Percentiles rank a stretch among this genome's conserved stretches.
phyloP scores from a whole-genome alignment of 1,140 invertebrate genomes.

The Tachypleus tridentatus region DNA sequence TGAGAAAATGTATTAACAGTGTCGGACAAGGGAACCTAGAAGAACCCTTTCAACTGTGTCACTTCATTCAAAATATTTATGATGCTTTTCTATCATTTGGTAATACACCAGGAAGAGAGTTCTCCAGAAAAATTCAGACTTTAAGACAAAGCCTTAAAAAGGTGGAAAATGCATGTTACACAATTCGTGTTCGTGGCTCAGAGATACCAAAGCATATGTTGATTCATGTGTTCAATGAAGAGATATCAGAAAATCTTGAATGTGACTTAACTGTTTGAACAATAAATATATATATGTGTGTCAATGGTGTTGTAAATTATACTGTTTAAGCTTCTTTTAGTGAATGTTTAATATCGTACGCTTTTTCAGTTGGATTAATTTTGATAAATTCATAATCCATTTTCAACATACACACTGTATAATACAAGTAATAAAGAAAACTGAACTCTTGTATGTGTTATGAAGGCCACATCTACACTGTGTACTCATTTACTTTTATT shows the following conservation, averaged over 20 bases:
- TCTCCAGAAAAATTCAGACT: slow-evolving; percentile 54
- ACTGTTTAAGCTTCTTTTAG: too few relatives aligned
- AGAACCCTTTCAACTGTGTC: slow-evolving; percentile 56
- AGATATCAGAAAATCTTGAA: background rate
- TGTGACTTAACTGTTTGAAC: too few relatives aligned
- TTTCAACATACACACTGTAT: too few relatives aligned
- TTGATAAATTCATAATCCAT: too few relatives aligned
- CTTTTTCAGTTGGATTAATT: too few relatives aligned
- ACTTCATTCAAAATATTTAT: slow-evolving; percentile 56
- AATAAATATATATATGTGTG: too few relatives aligned
- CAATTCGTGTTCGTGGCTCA: slow-evolving; percentile 61
- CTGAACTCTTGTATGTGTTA: too few relatives aligned
- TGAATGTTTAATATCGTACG: too few relatives aligned
- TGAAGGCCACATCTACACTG: too few relatives aligned
- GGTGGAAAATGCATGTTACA: slow-evolving; percentile 75
- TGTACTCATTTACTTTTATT: too few relatives aligned
- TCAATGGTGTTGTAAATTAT: too few relatives aligned
- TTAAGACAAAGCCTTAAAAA: slow-evolving; percentile 63
- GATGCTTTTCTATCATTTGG: slow-evolving; percentile 47
- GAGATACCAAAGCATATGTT: slow-evolving; percentile 57
- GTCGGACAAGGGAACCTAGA: slow-evolving; percentile 61
- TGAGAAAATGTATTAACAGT: slow-evolving; percentile 75
- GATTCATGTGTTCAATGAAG: slow-evolving; percentile 39
- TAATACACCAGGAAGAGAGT: slow-evolving; percentile 45
- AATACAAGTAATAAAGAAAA: too few relatives aligned